Evolutionary conservation across 2,888 invertebrate species (phyloP), one percentile per base, ranked within the genome.

Genomic region (Sarcophaga caerulescens): DNA sequence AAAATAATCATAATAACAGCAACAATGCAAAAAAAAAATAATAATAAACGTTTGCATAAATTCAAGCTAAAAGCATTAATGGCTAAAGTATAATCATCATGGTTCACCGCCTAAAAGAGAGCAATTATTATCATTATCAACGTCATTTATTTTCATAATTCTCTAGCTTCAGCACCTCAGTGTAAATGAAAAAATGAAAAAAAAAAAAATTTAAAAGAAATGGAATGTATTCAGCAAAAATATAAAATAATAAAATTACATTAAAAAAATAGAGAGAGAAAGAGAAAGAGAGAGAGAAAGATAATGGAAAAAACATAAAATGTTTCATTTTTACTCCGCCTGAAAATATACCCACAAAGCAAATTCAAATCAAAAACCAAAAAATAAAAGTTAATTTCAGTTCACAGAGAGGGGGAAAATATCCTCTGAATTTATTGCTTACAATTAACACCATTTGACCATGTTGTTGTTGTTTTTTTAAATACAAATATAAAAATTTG

Each of bases 361-460:
- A 66, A 17, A 66, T 44, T 11, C 35, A 35, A 35, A 52, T 12
- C 12, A 52, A 63, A 80, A 66, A 44, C 14, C 1, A 75, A 73
- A 47, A 63, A 14, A 47, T 12, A 63, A 80, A 71, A 73, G 12
- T 66, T 19, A 35, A 70, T 35, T 35, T 35, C 35, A 35, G 6
- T 47, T 65, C 17, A n/a, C 2, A 12, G 47, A 21, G 52, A 62
- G 21, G 14, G 45, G 10, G 45, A 10, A 10, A 35, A 35, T 35
- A 35, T 78, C 45, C 81, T 66, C 60, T 70, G 66, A 84, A 89
- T 88, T 89, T 89, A 89, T 88, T 88, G 88, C 86, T 85, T 81
- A 85, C 88, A 88, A 89, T 89, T 89, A 88, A 88, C 89, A 89
- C 88, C 85, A 86, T 73, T 85, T 70, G 83, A 87, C 75, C 77